Evolutionary conservation across 2,113 vertebrate genomes (phyloP), one percentile per base, ranked within the genome.

Genomic region (Sturnira hondurensis): DNA sequence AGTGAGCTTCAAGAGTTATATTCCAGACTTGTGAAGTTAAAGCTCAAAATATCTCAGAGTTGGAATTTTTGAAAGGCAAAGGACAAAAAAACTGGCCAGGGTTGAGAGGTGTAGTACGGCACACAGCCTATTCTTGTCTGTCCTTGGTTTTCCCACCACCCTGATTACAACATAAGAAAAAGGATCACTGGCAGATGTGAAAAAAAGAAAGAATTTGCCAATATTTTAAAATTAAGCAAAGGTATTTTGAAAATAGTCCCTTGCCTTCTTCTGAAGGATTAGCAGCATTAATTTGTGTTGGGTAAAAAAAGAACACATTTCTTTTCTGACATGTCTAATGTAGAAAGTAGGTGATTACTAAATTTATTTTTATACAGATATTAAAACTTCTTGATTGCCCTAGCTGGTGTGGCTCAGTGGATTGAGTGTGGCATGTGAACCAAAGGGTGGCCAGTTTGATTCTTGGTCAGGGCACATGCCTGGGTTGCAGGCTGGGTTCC

Each of bases 291-390:
- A 83, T 89, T 84, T 92, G 91, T 84, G 26, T 9, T 84, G 45
- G 43, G 43, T 89, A 41, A 86, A 77, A 92, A 86, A 28, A 92
- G 38, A 92, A 91, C 2, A 47, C 38, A 20, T 31, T 95, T 97
- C 50, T 89, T 31, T 90, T 45, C 20, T 86, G 33, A 93, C 95
- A 96, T 81, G n/a, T 89, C n/a, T 83, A 80, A 33, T 33, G 33
- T 28, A 61, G 12, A 95, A 16, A 8, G 41, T 47, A 85, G 10
- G 31, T 63, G 43, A 83, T 38, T 83, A 89, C 20, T 89, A 67
- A 56, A 90, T 74, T 96, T 68, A 93, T 78, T 87, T 97, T 86
- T 41, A 95, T 58, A 76, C 73, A 94, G 93, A 47, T 93, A 70
- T 89, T 78, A 86, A 91, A 83, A 83, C 36, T 68, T 96, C 11